Evolutionary conservation across 2,797 vertebrate genomes (phyloP).

Genomic region (Podarcis siculus): DNA sequence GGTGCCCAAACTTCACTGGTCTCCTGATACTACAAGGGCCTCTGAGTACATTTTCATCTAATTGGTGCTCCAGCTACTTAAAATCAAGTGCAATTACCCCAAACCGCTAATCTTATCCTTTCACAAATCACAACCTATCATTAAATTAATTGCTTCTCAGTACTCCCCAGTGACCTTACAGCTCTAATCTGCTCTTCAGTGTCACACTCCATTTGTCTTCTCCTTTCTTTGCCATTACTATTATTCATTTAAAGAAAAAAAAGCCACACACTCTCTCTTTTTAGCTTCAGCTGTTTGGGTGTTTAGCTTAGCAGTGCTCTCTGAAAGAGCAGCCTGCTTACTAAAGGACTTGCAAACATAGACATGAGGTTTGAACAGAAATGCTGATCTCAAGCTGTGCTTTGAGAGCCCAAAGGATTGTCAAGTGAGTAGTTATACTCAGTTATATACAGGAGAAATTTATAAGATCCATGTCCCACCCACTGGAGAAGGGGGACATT

Average conservation of each 20-base stretch:
- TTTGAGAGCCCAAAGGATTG: background rate
- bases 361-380: background rate
- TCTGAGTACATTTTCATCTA: constrained; percentile 18
- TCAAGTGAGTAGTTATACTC: background rate
- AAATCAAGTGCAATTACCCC: constrained; percentile 50
- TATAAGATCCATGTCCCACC: no score
- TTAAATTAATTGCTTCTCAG: constrained; percentile 45
- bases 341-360: constrained; percentile 22
- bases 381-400: background rate
- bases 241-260: constrained; percentile 16
- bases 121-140: constrained; percentile 32
- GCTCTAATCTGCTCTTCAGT: constrained; percentile 17
- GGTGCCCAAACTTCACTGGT: constrained; percentile 32
- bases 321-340: background rate
- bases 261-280: background rate
- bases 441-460: background rate
- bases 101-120: constrained; percentile 15
- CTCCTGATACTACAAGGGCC: background rate
- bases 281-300: background rate
- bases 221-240: background rate
- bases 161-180: constrained; percentile 31
- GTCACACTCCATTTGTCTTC: background rate
- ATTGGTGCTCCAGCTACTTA: constrained; percentile 37
- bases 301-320: background rate
- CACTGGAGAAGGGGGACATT: background rate